Evolutionary conservation across 2,888 invertebrate genomes (phyloP), one percentile per base, ranked within the genome.

Genomic region (Parnassius apollo): DNA sequence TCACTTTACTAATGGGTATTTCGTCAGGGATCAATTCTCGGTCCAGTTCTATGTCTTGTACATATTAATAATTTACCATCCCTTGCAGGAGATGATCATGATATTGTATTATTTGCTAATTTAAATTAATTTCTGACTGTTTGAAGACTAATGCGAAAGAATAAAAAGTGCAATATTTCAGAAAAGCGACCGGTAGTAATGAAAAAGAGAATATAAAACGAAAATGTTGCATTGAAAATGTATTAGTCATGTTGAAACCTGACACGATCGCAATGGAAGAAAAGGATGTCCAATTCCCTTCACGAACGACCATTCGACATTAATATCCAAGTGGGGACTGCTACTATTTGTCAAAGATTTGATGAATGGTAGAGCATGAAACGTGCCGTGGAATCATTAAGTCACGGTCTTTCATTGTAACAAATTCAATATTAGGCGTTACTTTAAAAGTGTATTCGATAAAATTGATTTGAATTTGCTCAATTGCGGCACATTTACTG

Each of bases 161-260:
- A 35, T 35, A 35, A 1, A 25, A 35, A 35, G 35, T 35, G 4
- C 0, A 35, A 35, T 35, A 35, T 35, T 35, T 35, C 35, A 35
- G 7, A 35, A 35, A 35, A 35, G 35, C 35, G 35, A 4, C 35
- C 35, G 35, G 35, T 7, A 7, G 35, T 35, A 35, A 35, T 35
- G 4, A 35, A 35, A 70, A 67, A 68, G 71, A 67, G 74, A 77
- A 77, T 73, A 74, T 74, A 77, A 76, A 73, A 68, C 71, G 73
- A 70, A 66, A 73, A 71, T 71, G 75, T 68, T 71, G 75, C 68
- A 69, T 72, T 73, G 73, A 71, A 74, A 74, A 74, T 76, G 79
- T 82, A 86, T 86, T 82, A 82, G 81, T 84, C 82, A 83, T 76
- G 75, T 77, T 69, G 68, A 68, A 64, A 74, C 73, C 74, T 78